Evolutionary conservation across 2,797 vertebrate species (phyloP).

Genomic region (Mareca strepera): DNA sequence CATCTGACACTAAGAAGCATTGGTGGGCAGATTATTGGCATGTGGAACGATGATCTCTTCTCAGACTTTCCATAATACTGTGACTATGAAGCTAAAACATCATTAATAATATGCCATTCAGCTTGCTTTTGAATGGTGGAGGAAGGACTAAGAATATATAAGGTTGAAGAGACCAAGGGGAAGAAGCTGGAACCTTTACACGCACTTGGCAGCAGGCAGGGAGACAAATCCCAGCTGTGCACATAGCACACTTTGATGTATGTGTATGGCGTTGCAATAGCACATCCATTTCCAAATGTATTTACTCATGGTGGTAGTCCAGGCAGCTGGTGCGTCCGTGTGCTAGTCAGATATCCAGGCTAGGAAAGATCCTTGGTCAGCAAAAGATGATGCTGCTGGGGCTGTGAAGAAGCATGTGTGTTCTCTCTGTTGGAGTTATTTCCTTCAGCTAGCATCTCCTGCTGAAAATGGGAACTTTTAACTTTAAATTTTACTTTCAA

Average conservation of each 20-base stretch:
- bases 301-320: conserved; percentile 32
- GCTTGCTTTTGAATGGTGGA: conserved; percentile 15
- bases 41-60: background rate
- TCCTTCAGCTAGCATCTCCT: background rate
- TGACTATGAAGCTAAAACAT: conserved; percentile 19
- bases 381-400: background rate
- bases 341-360: background rate
- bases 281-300: conserved; percentile 9
- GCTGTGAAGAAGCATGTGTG: background rate
- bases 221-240: conserved; percentile 57
- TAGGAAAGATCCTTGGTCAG: conserved; percentile 10
- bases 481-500: background rate
- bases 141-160: background rate
- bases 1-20: conserved; percentile 22
- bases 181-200: conserved; percentile 8
- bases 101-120: conserved; percentile 20
- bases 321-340: conserved; percentile 35
- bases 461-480: background rate
- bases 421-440: background rate
- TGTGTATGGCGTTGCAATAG: background rate
- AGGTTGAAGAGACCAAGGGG: background rate
- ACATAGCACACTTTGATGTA: conserved; percentile 42
- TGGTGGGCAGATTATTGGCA: background rate
- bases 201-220: conserved; percentile 28
- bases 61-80: background rate